These are phyloP conservation scores for Dryomyza anilis DNA, from an alignment of 2,888 invertebrate species.

Conservation along the genomic window DNA sequence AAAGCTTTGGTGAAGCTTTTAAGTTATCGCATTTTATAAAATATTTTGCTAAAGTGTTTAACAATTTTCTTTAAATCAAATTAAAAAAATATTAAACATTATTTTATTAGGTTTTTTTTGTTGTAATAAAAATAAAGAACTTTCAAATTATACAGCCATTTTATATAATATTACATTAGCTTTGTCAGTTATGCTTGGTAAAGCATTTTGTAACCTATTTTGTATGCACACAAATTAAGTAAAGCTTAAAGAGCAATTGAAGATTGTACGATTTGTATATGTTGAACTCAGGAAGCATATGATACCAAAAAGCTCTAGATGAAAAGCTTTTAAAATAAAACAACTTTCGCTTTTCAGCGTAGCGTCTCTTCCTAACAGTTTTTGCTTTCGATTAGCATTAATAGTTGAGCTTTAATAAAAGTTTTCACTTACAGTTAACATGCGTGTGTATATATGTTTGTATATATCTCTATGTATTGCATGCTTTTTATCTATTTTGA, in stretches of 20 bases:
- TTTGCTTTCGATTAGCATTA: not conserved
- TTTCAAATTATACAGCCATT: constrained; percentile 2
- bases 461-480: not conserved
- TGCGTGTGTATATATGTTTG: not conserved
- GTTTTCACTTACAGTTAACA: no score
- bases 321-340: not conserved
- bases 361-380: not conserved
- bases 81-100: not conserved
- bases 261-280: no score
- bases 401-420: not conserved
- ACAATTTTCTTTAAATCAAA: not conserved
- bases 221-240: not conserved
- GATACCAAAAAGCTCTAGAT: no score
- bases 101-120: not conserved
- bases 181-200: not conserved
- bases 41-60: constrained; percentile 24
- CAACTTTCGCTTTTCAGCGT: not conserved
- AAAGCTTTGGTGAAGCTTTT: constrained; percentile 14
- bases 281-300: no score
- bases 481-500: not conserved
- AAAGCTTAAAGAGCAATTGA: no score
- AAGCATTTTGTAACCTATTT: not conserved
- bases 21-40: constrained; percentile 13
- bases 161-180: no score
- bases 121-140: not conserved